These are phyloP conservation scores for Leucosticte australis DNA, from an alignment of 2,113 vertebrate genomes.

Conservation along the genomic window DNA sequence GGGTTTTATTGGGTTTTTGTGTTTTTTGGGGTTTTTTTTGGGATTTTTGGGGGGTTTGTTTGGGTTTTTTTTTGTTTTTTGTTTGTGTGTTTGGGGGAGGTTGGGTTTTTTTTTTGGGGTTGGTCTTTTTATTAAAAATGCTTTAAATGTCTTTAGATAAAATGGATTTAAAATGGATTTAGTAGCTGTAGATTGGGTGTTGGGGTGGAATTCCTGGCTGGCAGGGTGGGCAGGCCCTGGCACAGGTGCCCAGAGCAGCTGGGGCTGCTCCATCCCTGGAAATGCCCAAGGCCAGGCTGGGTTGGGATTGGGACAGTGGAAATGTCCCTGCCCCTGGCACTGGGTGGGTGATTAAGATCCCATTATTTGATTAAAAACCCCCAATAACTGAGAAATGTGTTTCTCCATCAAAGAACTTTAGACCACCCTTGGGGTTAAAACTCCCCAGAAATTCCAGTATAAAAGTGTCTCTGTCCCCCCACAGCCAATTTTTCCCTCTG, in stretches of 20 bases:
- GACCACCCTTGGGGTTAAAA: background rate
- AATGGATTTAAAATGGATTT: background rate
- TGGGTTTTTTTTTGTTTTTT: background rate
- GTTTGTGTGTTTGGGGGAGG: too few species aligned
- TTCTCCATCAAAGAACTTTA: background rate
- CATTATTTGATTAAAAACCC: background rate
- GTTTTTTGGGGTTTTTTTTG: too few species aligned
- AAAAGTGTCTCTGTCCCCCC: too few species aligned
- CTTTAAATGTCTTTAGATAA: background rate
- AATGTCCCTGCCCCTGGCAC: background rate
- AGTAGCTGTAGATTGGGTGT: background rate
- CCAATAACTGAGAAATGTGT: background rate
- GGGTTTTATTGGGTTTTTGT: too few species aligned
- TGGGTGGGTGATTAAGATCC: background rate
- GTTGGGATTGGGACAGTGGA: background rate
- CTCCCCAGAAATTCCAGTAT: background rate
- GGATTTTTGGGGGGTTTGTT: background rate
- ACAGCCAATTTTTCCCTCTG: rapidly evolving
- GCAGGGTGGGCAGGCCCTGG: background rate
- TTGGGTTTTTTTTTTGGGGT: background rate
- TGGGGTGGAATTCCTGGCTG: background rate
- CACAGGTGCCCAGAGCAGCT: background rate
- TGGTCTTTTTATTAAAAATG: background rate
- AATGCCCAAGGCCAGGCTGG: background rate
- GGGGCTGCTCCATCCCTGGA: background rate